Base-by-base conservation (phyloP, 2,113 vertebrate species). In the Delphinapterus leucas region DNA sequence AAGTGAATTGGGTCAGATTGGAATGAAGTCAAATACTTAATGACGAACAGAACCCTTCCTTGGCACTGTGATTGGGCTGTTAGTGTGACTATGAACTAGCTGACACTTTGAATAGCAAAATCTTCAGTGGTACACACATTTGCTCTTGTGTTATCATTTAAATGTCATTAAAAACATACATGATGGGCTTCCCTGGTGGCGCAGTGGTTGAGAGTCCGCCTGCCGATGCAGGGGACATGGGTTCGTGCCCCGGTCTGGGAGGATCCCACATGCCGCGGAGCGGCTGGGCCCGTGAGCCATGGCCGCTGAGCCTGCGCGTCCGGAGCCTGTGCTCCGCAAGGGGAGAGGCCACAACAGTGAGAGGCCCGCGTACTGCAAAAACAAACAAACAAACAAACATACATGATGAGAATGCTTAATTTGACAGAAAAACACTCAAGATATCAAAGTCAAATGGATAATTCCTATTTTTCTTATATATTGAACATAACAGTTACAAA, bases 1-100 rank as follows among this genome's bases (percentile, higher is more conserved):
- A 93, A 93, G 71, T 95, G 96, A 97, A 97, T 87, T 97, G 90
- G 97, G 96, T 97, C 95, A 95, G 84, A 84, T 12, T 82, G 74
- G 88, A 96, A 97, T 63, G 83, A 94, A 98, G 92, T 93, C 73
- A 92, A 90, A 90, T 79, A 90, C 71, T 88, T 94, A 79, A 83
- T 85, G 60, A 97, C 21, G 70, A 97, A 63, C 77, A 77, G 73
- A 95, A 88, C 26, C 33, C 68, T 88, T 81, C 21, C 26, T 25
- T 76, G 60, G 73, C 38, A 12, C 41, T 86, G 47, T 28, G 49
- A 90, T 95, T 82, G 76, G 33, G 8, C 53, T 82, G 47, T 88
- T 81, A 74, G 8, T 28, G 3, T 87, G 67, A 13, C 80, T 95
- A 15, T 93, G 93, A 97, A 90, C 60, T 58, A 58, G 26, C 31